These are phyloP conservation scores for Lepidurus couesii DNA, from an alignment of 1,140 invertebrate species.

Conservation along the genomic window DNA sequence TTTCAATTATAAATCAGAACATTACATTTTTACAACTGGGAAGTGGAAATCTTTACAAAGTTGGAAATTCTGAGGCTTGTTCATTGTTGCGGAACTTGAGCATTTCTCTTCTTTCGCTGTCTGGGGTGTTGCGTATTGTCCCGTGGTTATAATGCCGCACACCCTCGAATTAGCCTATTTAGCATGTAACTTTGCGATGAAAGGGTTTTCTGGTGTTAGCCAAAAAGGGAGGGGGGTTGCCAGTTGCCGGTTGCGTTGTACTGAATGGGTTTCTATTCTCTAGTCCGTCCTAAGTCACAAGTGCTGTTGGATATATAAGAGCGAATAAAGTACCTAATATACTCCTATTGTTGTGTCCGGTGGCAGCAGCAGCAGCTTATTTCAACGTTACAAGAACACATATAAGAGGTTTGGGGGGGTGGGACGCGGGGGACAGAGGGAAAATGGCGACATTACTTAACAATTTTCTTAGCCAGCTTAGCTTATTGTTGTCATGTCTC, in stretches of 20 bases:
- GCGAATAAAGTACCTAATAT: conserved; percentile 6
- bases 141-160: background rate
- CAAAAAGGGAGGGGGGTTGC: background rate
- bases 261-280: background rate
- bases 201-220: background rate
- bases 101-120: background rate
- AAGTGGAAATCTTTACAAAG: too few relatives aligned
- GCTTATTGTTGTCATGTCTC: background rate
- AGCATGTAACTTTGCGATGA: background rate
- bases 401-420: background rate
- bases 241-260: background rate
- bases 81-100: too few relatives aligned
- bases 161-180: background rate
- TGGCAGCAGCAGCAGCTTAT: background rate
- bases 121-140: background rate
- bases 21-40: too few relatives aligned
- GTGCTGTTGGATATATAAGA: background rate
- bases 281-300: background rate
- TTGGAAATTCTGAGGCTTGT: too few relatives aligned
- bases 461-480: background rate
- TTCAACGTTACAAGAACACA: background rate
- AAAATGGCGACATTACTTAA: background rate
- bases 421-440: background rate
- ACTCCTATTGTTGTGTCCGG: conserved; percentile 2
- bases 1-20: too few relatives aligned